Base-by-base conservation (phyloP, 2,888 invertebrate genomes). In the Anthophora plumipes region DNA sequence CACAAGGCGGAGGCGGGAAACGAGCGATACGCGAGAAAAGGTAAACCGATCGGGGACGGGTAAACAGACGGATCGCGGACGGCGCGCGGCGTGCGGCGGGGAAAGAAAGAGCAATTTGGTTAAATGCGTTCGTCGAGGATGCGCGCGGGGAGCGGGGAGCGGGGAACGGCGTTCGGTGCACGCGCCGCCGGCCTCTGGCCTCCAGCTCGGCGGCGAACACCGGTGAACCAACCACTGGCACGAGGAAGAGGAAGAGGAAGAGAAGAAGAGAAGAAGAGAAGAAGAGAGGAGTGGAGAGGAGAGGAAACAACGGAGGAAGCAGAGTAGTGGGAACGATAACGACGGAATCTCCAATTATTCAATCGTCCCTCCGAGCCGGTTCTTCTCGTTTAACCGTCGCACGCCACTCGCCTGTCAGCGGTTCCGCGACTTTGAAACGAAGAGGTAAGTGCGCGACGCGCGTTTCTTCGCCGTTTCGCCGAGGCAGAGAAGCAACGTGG, bases 341-440 rank as follows among this genome's bases (percentile, higher is more conserved):
- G 78, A 73, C 76, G 84, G 85, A 89, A 85, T 85, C 86, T 86
- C 90, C 92, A 92, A 92, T 92, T 92, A 92, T 92, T 91, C 92
- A 92, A 92, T 92, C 92, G 88, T 84, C 84, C 75, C 69, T 77
- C 80, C 81, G 80, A 80, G 85, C 78, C 85, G 77, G 77, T 20
- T 86, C 31, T 31, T 4, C 31, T 31, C 87, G 76, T 87, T 89
- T 85, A 86, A 88, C 77, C 85, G 69, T 84, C 85, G 66, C 20
- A 68, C 41, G 66, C 60, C 60, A 31, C 31, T 31, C 31, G 31
- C 4, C 31, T 4, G 31, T 66, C 22, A 20, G 79, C 82, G 52
- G 52, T 72, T 85, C 69, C 76, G 80, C 80, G 67, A 39, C 64
- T 78, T 64, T 22, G 63, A 67, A 46, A 31, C 72, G 67, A 54